phyloP scores from a whole-genome alignment of 2,113 vertebrate genomes.

The Acanthisitta chloris region DNA sequence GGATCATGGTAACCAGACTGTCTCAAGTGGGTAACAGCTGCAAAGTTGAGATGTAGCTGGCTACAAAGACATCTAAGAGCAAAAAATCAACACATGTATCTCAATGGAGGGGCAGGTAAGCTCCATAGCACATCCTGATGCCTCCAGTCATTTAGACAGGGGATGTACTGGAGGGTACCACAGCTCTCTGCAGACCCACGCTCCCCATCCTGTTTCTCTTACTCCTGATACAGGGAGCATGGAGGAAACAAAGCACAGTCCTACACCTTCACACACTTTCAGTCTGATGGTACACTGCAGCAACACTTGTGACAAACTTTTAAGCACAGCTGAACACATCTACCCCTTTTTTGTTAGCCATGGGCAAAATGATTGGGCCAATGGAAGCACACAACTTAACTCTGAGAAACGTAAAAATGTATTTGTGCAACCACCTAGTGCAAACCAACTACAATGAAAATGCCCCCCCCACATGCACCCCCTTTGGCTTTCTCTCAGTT shows the following conservation, averaged over 20 bases:
- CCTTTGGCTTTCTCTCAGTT: conserved; percentile 8
- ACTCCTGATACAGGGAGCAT: fast-evolving
- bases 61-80: background rate
- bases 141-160: fast-evolving
- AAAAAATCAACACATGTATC: background rate
- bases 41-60: background rate
- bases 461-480: background rate
- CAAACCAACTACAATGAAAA: conserved; percentile 10
- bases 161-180: fast-evolving
- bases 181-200: background rate
- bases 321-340: fast-evolving
- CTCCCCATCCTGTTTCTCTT: background rate
- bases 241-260: background rate
- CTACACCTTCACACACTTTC: background rate
- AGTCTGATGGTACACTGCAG: fast-evolving
- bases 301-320: background rate
- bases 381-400: background rate
- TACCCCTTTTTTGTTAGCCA: background rate
- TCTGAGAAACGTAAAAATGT: background rate
- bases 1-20: background rate
- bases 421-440: background rate
- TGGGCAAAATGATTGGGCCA: background rate
- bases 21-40: background rate
- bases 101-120: background rate
- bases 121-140: background rate